Percentiles rank a stretch among this genome's conserved stretches.
phyloP scores from a whole-genome alignment of 2,797 vertebrate genomes.

The Limnodromus scolopaceus region DNA sequence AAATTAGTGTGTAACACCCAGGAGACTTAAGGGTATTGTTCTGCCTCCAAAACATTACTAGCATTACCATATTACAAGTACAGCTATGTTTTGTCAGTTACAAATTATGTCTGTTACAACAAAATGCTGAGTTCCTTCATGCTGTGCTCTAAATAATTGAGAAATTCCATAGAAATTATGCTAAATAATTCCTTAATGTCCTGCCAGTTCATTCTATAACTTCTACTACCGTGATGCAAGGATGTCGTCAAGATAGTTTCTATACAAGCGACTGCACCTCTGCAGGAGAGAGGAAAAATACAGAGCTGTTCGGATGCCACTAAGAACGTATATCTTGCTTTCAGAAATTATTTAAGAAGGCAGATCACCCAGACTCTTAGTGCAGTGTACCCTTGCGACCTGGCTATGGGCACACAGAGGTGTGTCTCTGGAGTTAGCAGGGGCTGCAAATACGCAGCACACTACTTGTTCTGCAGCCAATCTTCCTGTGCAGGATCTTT shows the following conservation, averaged over 20 bases:
- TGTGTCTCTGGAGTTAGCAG: background rate
- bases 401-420: background rate
- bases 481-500: background rate
- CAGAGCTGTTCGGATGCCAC: background rate
- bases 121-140: background rate
- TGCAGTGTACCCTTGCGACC: background rate
- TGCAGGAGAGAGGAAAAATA: background rate
- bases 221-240: background rate
- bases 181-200: background rate
- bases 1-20: background rate
- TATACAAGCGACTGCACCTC: background rate
- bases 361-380: background rate
- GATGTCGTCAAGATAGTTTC: background rate
- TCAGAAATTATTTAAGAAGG: background rate
- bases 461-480: background rate
- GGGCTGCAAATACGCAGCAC: background rate
- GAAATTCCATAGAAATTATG: background rate
- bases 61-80: background rate
- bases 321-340: background rate
- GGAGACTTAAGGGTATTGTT: background rate
- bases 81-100: background rate
- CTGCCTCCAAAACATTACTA: background rate
- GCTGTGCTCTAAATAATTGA: background rate
- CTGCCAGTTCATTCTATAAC: background rate
- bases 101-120: background rate